phyloP scores from a whole-genome alignment of 2,888 invertebrate genomes.

The Cinara cedri region DNA sequence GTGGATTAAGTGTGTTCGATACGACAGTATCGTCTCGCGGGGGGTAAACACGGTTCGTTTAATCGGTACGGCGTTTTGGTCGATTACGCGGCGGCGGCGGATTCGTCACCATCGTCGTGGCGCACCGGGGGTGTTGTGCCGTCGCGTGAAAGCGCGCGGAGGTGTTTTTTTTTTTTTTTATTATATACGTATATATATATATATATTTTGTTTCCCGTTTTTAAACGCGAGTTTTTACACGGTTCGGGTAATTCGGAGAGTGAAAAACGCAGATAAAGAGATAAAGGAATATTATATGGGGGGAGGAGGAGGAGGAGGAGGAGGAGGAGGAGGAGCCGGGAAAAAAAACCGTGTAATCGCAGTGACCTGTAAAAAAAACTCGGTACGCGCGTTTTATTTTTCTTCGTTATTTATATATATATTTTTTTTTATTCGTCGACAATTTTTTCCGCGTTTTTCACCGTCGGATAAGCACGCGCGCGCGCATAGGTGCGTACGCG shows the following conservation, averaged over 20 bases:
- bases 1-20: constrained; percentile 7
- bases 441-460: constrained; percentile 54
- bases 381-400: constrained; percentile 22
- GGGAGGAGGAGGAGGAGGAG: too few relatives aligned
- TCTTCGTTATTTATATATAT: neutral
- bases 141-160: constrained; percentile 34
- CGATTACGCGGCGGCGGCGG: constrained; percentile 38
- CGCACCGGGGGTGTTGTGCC: constrained; percentile 24
- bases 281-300: neutral
- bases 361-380: constrained; percentile 47
- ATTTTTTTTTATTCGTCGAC: constrained; percentile 33
- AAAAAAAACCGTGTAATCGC: constrained; percentile 38
- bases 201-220: neutral
- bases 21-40: constrained; percentile 26
- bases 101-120: constrained; percentile 44
- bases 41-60: constrained; percentile 45
- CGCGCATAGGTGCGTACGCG: constrained; percentile 6
- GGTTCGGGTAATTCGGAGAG: constrained; percentile 32
- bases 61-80: constrained; percentile 47
- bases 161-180: constrained; percentile 27
- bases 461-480: constrained; percentile 37
- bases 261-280: constrained; percentile 25
- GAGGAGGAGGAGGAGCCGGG: neutral
- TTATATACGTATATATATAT: too few relatives aligned
- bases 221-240: constrained; percentile 29